Base-by-base conservation (phyloP, 2,888 invertebrate genomes). In the Synanthedon tipuliformis region DNA sequence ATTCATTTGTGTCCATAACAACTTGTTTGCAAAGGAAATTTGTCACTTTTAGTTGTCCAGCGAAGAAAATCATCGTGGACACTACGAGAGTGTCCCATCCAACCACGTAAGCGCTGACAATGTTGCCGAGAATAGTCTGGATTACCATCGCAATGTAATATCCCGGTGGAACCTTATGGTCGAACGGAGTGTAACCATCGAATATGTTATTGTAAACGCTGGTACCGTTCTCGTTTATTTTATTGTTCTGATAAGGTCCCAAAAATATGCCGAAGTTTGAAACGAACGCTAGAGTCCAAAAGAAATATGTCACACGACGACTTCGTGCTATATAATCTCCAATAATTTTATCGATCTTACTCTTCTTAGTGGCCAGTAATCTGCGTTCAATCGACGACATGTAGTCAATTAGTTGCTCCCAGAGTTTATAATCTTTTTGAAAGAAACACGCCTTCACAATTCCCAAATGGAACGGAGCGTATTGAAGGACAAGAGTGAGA, bases 391-490 rank as follows among this genome's bases (percentile, higher is more conserved):
- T 59, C 3, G 57, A 53, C 13, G 80, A 78, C 41, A 78, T 66
- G 56, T 67, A 79, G 23, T 55, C 51, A n/a, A 81, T 67, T 1
- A 81, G 52, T 41, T 61, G 59, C 45, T 67, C 57, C 81, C 81
- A 81, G 11, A 56, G 62, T 50, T 61, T 59, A 54, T 74, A 66
- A 55, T 78, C 57, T 55, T 65, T 74, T 54, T 68, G 63, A 51
- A 81, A 80, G 51, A 69, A 69, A 54, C 71, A 71, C 2, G 67
- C 54, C 56, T 81, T 81, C 0, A 73, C 41, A 2, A 78, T 63
- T 0, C 78, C 79, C 59, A 80, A 66, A 53, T 81, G 81, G 55
- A 79, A 81, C 2, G 81, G 80, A 4, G 73, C 73, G 52, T 72
- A 76, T 53, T 78, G 72, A 0, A 81, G 59, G 40, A 81, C 68